phyloP scores from a whole-genome alignment of 2,797 vertebrate genomes.

The Erethizon dorsatum region DNA sequence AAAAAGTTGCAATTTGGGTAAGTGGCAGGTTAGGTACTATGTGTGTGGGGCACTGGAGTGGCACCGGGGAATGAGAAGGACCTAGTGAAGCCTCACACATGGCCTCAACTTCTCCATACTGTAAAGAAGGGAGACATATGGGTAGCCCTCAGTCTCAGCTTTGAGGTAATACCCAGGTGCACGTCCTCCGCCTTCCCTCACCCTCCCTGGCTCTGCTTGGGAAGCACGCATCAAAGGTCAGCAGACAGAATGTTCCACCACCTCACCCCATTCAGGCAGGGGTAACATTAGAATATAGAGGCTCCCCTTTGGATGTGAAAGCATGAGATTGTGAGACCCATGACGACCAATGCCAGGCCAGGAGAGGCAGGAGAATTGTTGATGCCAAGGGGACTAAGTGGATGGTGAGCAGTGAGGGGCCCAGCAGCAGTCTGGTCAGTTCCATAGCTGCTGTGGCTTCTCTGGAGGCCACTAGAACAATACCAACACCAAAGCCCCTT shows the following conservation, averaged over 20 bases:
- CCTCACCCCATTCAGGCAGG: too few relatives aligned
- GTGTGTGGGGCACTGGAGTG: background rate
- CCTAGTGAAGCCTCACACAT: background rate
- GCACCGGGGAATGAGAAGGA: background rate
- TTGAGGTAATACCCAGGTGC: background rate
- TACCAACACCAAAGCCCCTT: background rate
- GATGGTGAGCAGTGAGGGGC: background rate
- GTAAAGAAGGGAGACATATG: background rate
- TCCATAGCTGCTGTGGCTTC: background rate
- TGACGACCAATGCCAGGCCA: background rate
- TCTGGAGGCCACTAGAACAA: background rate
- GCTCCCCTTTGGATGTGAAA: background rate
- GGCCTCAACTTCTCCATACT: background rate
- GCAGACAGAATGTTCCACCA: background rate
- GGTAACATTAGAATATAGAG: background rate
- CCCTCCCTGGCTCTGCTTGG: background rate
- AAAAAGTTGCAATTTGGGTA: background rate
- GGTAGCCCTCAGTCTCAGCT: background rate
- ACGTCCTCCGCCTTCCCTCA: fast-evolving
- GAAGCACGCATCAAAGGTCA: background rate
- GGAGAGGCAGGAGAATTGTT: background rate
- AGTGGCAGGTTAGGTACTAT: background rate
- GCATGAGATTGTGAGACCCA: background rate
- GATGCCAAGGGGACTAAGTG: background rate
- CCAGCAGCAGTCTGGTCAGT: background rate